Conservation (phyloP, 2,888 invertebrate species). For the Sepioteuthis lessoniana region DNA sequence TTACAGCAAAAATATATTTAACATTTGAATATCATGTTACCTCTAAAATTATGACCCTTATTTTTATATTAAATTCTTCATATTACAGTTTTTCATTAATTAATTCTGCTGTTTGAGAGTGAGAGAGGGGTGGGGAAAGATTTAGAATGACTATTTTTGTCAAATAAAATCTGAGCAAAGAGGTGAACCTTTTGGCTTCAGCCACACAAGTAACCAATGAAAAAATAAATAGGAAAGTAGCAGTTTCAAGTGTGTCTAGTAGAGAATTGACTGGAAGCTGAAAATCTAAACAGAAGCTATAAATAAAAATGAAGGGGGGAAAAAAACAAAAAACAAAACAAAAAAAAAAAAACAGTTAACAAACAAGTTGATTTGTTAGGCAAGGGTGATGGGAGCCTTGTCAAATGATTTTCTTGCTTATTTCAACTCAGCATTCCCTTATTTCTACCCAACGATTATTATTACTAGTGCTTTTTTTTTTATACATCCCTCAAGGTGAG, state of each 20-base stretch:
- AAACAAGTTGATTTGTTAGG: not conserved
- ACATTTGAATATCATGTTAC: too few species aligned
- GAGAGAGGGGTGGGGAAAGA: too few species aligned
- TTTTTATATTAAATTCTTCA: too few species aligned
- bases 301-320: not conserved
- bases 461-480: not conserved
- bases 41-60: too few species aligned
- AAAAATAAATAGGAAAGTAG: not conserved
- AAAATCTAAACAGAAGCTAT: not conserved
- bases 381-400: not conserved
- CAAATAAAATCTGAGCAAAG: not conserved
- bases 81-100: too few species aligned
- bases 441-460: not conserved
- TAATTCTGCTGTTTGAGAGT: too few species aligned
- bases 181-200: not conserved
- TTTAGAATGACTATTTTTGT: too few species aligned
- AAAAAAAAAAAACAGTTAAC: not conserved
- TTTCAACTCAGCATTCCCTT: constrained; percentile 10
- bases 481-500: constrained; percentile 24
- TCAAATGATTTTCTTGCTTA: not conserved
- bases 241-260: not conserved
- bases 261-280: not conserved
- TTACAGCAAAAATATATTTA: too few species aligned
- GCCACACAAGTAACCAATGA: not conserved
- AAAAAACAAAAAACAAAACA: too few species aligned